Evolutionary conservation across 1,140 invertebrate genomes (phyloP).

Genomic region (Procambarus virginalis): DNA sequence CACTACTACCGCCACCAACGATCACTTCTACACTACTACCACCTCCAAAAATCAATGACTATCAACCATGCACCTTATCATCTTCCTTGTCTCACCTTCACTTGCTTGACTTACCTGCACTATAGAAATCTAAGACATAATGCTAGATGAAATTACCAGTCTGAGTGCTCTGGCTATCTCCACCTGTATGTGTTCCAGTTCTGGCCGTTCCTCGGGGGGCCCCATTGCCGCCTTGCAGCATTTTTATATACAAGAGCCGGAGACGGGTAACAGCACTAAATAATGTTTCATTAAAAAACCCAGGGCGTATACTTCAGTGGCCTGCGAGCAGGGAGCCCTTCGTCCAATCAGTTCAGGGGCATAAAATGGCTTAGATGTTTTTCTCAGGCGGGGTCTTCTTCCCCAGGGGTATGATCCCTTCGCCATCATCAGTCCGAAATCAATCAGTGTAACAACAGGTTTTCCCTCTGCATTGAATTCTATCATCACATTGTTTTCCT

Average conservation of each 20-base stretch:
- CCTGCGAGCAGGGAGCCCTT: neutral
- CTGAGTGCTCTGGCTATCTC: no score
- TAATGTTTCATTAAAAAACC: neutral
- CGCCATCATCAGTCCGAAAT: conserved; percentile 9
- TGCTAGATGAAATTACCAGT: no score
- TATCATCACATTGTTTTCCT: conserved; percentile 15
- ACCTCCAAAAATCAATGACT: no score
- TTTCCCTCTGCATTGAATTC: neutral
- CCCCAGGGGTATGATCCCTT: conserved; percentile 6
- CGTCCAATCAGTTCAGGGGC: neutral
- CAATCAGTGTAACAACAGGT: neutral
- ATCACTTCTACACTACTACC: no score
- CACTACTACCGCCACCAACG: no score
- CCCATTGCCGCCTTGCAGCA: no score
- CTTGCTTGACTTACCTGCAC: no score
- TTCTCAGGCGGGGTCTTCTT: neutral
- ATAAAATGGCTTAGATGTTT: neutral
- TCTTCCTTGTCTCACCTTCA: no score
- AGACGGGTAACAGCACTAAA: neutral
- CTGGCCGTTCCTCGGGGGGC: no score
- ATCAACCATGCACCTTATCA: no score
- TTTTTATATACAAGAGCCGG: neutral
- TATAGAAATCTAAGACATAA: no score
- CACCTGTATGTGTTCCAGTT: no score
- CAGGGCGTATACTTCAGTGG: conserved; percentile 24